Evolutionary conservation across 2,797 vertebrate genomes (phyloP).

Genomic region (Etheostoma nigrum): DNA sequence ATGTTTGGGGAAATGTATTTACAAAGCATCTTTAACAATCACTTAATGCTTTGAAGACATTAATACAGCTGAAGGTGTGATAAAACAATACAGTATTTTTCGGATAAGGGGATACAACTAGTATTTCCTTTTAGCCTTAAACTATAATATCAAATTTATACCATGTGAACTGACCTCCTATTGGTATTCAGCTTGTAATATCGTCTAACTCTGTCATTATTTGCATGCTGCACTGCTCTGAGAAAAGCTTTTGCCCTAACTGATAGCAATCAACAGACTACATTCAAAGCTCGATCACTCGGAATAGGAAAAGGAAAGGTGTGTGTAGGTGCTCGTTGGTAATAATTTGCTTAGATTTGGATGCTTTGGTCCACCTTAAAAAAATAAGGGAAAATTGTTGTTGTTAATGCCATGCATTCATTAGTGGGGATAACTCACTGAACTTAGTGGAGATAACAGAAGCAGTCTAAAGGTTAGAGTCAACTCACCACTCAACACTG

Average conservation of each 20-base stretch:
- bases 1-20: background rate
- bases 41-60: background rate
- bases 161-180: constrained; percentile 6
- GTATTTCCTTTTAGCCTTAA: constrained; percentile 5
- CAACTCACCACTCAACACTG: too few species aligned
- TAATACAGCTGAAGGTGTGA: background rate
- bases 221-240: constrained; percentile 51
- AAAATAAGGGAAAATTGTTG: background rate
- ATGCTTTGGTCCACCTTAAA: constrained; percentile 1
- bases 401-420: background rate
- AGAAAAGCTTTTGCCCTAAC: constrained; percentile 31
- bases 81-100: too few species aligned
- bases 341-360: constrained; percentile 47
- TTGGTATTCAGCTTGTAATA: background rate
- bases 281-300: constrained; percentile 12
- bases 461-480: constrained; percentile 54
- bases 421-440: constrained; percentile 14
- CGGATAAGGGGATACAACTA: background rate
- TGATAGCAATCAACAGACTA: constrained; percentile 40
- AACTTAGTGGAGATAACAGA: constrained; percentile 34
- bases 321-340: background rate
- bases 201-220: constrained; percentile 30
- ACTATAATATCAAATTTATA: background rate
- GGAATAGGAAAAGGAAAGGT: constrained; percentile 26
- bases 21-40: background rate